Percentiles rank a stretch among this genome's conserved stretches.
These are phyloP conservation scores for Apus apus DNA, from an alignment of 2,113 vertebrate species.

Conservation along the genomic window DNA sequence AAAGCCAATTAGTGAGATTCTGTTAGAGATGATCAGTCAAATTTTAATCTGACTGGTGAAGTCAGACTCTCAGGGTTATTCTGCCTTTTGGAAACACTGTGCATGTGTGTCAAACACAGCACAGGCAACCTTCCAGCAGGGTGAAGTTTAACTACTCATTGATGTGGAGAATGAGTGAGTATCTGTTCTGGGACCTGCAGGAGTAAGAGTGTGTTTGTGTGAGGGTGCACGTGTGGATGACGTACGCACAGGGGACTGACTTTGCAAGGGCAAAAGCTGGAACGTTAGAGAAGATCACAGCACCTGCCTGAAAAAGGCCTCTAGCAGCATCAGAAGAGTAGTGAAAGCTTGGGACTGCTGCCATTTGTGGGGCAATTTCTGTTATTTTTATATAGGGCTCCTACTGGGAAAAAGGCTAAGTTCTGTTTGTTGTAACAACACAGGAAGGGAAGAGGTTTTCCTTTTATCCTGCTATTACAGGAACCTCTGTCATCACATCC, in stretches of 20 bases:
- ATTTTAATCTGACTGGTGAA: slow-evolving; percentile 31
- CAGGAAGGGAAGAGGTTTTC: slow-evolving; percentile 51
- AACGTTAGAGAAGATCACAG: not conserved
- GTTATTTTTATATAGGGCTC: not conserved
- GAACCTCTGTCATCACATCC: slow-evolving; percentile 23
- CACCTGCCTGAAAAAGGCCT: not conserved
- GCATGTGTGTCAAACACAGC: not conserved
- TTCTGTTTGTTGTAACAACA: slow-evolving; percentile 30
- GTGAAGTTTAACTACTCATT: not conserved
- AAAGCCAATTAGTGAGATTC: slow-evolving; percentile 17
- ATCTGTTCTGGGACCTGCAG: not conserved
- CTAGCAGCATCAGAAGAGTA: rapidly evolving
- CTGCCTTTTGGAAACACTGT: not conserved
- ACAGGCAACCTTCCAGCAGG: not conserved
- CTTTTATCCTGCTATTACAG: slow-evolving; percentile 36
- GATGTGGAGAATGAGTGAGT: not conserved
- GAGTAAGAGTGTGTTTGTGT: not conserved
- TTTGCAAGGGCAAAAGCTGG: not conserved
- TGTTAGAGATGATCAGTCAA: slow-evolving; percentile 40
- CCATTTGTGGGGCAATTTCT: not conserved
- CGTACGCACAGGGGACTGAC: not conserved
- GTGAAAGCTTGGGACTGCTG: not conserved
- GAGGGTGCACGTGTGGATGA: not conserved
- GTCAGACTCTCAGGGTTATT: not conserved
- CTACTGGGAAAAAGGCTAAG: not conserved